Conservation (phyloP, 1,140 invertebrate genomes). For the Brachionus rotundiformis region DNA sequence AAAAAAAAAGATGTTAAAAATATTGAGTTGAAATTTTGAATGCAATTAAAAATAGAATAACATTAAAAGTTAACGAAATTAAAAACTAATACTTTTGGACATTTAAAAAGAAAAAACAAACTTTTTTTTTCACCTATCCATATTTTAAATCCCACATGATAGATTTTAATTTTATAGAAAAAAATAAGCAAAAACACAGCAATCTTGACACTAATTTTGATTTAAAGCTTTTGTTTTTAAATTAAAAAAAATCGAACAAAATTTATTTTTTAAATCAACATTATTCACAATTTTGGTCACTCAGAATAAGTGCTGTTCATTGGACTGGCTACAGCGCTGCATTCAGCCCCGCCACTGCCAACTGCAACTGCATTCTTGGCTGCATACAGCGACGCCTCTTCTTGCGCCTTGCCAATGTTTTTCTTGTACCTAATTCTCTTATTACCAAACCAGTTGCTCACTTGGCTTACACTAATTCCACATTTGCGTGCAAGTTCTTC, state of each 20-base stretch:
- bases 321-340: constrained; percentile 17
- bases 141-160: constrained; percentile 19
- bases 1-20: background rate
- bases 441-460: constrained; percentile 92
- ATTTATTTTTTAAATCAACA: constrained; percentile 2
- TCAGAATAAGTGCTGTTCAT: constrained; percentile 51
- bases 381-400: constrained; percentile 98
- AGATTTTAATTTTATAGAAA: background rate
- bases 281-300: constrained; percentile 15
- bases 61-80: background rate
- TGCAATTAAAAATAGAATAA: constrained; percentile 17
- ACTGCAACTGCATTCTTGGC: constrained; percentile 78
- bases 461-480: constrained; percentile 93
- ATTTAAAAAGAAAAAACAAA: constrained; percentile 24
- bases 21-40: background rate
- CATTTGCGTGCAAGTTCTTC: constrained; percentile 99
- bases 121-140: background rate
- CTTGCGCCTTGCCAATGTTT: constrained; percentile 99
- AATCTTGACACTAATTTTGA: background rate
- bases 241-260: constrained; percentile 13
- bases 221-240: background rate
- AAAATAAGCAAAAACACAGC: constrained; percentile 11
- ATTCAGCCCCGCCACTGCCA: background rate
- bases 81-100: constrained; percentile 49
- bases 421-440: constrained; percentile 99